These are phyloP conservation scores for Ochropacha duplaris DNA, from an alignment of 2,888 invertebrate genomes.

Conservation along the genomic window DNA sequence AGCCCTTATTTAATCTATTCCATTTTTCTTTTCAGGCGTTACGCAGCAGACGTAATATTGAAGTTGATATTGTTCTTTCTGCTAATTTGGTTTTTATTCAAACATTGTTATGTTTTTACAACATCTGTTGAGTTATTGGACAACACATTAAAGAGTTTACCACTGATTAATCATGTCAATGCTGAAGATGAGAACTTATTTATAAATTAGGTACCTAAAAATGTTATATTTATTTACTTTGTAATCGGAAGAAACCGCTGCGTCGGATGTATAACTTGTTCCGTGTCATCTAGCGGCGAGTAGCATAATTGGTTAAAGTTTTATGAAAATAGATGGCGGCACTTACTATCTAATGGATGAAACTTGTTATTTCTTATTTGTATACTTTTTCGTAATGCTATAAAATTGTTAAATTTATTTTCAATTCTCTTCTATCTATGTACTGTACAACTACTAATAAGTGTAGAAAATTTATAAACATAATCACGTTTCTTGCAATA, in stretches of 20 bases:
- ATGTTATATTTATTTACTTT: too few species aligned
- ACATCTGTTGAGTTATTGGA: conserved; percentile 49
- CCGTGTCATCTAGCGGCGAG: background rate
- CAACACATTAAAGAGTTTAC: conserved; percentile 44
- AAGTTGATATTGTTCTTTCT: conserved; percentile 47
- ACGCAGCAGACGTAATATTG: conserved; percentile 51
- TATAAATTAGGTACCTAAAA: conserved; percentile 1
- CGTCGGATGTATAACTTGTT: too few species aligned
- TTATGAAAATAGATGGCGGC: background rate
- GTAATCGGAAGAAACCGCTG: too few species aligned
- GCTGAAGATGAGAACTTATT: conserved; percentile 25
- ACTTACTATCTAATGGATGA: background rate
- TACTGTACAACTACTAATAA: too few species aligned
- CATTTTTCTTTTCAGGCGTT: conserved; percentile 56
- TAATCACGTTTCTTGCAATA: too few species aligned
- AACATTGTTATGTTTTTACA: conserved; percentile 43
- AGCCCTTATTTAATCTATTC: too few species aligned
- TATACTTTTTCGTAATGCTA: too few species aligned
- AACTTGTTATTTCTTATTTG: too few species aligned
- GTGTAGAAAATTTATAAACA: too few species aligned
- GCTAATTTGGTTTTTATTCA: conserved; percentile 58
- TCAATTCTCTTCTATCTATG: too few species aligned
- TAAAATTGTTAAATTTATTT: too few species aligned
- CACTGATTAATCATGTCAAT: conserved; percentile 35
- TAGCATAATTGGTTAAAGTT: background rate